Conservation (phyloP, 2,797 vertebrate species). For the Pantherophis alleghaniensis region DNA sequence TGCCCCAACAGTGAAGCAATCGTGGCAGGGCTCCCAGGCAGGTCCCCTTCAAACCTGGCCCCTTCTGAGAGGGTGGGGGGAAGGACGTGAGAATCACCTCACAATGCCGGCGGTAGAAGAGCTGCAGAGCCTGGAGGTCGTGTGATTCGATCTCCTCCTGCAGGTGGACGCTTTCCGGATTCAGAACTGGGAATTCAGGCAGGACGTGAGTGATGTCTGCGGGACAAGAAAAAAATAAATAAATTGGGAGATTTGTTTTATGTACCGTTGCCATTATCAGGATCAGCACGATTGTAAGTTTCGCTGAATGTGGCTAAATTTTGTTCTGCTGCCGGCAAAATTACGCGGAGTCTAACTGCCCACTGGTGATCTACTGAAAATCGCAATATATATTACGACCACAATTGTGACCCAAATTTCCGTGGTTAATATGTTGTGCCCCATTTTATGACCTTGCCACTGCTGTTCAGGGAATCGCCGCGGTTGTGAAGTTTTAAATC, state of each 20-base stretch:
- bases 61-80: too few species aligned
- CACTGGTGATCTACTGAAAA: neutral
- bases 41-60: neutral
- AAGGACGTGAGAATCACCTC: conserved; percentile 78
- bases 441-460: neutral
- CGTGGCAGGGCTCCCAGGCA: fast-evolving
- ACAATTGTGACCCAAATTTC: neutral
- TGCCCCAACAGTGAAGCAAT: fast-evolving
- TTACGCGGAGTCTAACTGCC: neutral
- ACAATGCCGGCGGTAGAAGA: conserved; percentile 91
- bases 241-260: neutral
- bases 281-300: neutral
- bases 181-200: conserved; percentile 88
- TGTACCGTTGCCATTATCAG: neutral
- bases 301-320: neutral
- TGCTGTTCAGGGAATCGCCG: neutral
- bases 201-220: conserved; percentile 85
- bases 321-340: neutral
- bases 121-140: conserved; percentile 89
- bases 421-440: neutral
- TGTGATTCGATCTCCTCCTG: conserved; percentile 84
- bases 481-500: neutral
- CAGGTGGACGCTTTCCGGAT: conserved; percentile 78
- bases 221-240: neutral
- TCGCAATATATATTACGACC: neutral